A percentile compares a stretch with the other conserved stretches of the same genome.
Evolutionary conservation across 2,113 vertebrate genomes (phyloP).

Genomic region (Pantherophis guttatus): DNA sequence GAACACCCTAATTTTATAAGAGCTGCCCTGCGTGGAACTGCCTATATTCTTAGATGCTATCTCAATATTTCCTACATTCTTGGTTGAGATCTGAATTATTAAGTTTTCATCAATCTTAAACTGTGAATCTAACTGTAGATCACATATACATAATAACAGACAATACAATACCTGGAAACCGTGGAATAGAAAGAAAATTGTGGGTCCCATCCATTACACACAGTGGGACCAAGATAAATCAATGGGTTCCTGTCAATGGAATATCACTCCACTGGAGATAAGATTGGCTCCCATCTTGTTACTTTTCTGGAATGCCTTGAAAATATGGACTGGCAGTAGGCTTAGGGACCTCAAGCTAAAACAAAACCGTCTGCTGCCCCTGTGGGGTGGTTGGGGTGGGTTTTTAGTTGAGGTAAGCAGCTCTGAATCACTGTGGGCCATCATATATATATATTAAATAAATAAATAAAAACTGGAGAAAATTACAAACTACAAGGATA

Average conservation of each 20-base stretch:
- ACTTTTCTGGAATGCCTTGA: neutral
- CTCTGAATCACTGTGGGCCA: neutral
- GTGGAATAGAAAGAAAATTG: neutral
- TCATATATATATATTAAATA: neutral
- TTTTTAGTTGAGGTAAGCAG: neutral
- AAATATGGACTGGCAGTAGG: neutral
- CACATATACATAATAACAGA: neutral
- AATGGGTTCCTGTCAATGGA: neutral
- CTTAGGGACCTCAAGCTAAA: neutral
- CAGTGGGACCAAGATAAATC: neutral
- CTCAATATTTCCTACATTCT: neutral
- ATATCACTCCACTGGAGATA: neutral
- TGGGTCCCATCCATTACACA: neutral
- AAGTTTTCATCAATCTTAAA: neutral
- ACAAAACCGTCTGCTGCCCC: neutral
- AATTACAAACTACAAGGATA: neutral
- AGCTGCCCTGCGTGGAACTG: neutral
- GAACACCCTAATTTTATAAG: neutral
- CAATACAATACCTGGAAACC: neutral
- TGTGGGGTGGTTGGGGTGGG: neutral
- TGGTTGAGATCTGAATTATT: neutral
- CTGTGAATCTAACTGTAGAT: neutral
- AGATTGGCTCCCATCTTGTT: neutral
- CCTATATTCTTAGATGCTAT: neutral
- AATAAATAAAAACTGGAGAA: neutral